Conservation (phyloP, 2,888 invertebrate genomes). For the Pachymerium ferrugineum region DNA sequence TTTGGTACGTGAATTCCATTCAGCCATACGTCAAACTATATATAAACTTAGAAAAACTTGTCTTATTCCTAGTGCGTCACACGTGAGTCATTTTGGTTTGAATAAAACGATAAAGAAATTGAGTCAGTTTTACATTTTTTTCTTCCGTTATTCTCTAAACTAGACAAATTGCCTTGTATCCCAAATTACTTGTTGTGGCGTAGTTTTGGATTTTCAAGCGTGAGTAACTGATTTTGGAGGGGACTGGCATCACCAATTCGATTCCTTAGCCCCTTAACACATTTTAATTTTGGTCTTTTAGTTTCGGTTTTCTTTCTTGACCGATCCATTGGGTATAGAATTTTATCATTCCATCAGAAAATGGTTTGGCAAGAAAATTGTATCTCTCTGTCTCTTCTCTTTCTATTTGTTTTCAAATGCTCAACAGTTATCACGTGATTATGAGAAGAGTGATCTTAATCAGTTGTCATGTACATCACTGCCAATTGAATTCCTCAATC, state of each 20-base stretch:
- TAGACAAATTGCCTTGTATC: background rate
- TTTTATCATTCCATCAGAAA: background rate
- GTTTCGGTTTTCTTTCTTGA: background rate
- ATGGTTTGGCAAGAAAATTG: background rate
- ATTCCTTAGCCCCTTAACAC: background rate
- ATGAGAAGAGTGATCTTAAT: slow-evolving; percentile 9
- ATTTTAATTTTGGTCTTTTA: background rate
- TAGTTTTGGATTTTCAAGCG: background rate
- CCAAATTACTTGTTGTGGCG: slow-evolving; percentile 9
- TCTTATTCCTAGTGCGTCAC: slow-evolving; percentile 4
- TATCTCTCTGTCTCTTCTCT: background rate
- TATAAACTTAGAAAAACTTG: background rate
- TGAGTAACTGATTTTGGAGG: background rate
- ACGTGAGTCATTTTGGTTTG: background rate
- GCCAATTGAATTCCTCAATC: slow-evolving; percentile 13
- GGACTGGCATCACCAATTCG: slow-evolving; percentile 4
- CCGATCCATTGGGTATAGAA: background rate
- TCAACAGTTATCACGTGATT: slow-evolving; percentile 4
- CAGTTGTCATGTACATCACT: slow-evolving; percentile 13
- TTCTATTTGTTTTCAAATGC: background rate
- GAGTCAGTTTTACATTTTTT: background rate
- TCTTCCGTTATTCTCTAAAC: background rate
- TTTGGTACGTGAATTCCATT: background rate
- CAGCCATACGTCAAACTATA: background rate
- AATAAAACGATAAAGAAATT: no score